Base-by-base conservation (phyloP, 2,797 vertebrate species). In the Epinephelus malabaricus region DNA sequence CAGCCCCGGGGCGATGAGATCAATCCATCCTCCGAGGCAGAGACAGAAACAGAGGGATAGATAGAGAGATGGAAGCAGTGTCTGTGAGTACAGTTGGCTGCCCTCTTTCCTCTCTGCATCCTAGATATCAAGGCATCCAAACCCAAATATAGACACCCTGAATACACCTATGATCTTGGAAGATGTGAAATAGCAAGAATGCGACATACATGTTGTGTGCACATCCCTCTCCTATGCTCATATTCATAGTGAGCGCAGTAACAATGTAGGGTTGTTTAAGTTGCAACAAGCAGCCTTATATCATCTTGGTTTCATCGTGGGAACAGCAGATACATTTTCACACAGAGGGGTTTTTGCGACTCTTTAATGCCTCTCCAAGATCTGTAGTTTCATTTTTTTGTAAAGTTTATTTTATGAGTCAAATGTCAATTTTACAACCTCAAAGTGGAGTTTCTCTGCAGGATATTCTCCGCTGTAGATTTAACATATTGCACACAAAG, bases 1-100 rank as follows among this genome's bases (percentile, higher is more conserved):
- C 84, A 91, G 87, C 85, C 88, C 79, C 63, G 76, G 89, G 86
- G 74, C 77, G 86, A 90, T 93, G 89, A 91, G 91, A 94, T 94
- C 91, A 92, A 90, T 89, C 85, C 83, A 82, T 85, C 89, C 88
- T 92, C 84, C 53, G 62, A 88, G 88, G 84, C 78, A 75, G 61
- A 83, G 76, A 71, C 73, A 59, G 83, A 86, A 68, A 81, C 53
- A 66, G 60, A 81, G 79, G 68, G 45, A 68, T 21, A 55, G 75
- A 69, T 38, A 72, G 38, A 55, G 58, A 69, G 73, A 83, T 75
- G 61, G 66, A 77, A 79, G 66, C 65, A 14, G 55, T 73, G 56
- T 87, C 80, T 86, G 76, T 74, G 63, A 67, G 74, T 85, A 76
- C 84, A 92, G 80, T 71, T 85, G 85, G 77, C 76, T 63, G 73